phyloP scores from a whole-genome alignment of 2,888 invertebrate species.

The Fabriciana adippe region DNA sequence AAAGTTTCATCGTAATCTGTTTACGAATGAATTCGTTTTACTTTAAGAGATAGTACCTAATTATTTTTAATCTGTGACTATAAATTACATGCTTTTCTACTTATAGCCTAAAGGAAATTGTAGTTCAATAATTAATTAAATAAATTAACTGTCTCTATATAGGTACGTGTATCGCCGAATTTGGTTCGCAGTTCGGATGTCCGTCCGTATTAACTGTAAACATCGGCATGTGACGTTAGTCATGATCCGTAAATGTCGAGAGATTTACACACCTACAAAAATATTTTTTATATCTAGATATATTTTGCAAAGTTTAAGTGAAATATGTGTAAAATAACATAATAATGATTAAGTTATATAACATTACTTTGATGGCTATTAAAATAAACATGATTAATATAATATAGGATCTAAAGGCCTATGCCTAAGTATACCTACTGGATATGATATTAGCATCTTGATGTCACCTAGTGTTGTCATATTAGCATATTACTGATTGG shows the following conservation, averaged over 20 bases:
- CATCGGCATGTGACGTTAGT: constrained; percentile 26
- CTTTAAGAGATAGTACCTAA: no score
- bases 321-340: not conserved
- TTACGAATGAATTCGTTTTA: not conserved
- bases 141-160: constrained; percentile 27
- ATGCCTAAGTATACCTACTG: no score
- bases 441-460: not conserved
- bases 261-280: constrained; percentile 1
- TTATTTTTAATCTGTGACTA: not conserved
- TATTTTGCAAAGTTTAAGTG: no score
- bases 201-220: constrained; percentile 30
- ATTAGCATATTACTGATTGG: constrained; percentile 21
- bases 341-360: not conserved
- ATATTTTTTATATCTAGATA: no score
- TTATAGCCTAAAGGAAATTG: not conserved
- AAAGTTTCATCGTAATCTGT: no score
- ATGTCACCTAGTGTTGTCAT: constrained; percentile 19
- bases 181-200: constrained; percentile 34
- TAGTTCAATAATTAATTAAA: constrained; percentile 20
- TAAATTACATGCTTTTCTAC: not conserved
- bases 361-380: no score
- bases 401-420: no score
- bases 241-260: constrained; percentile 15
- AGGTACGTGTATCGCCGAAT: constrained; percentile 34
- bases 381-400: no score